Conservation (phyloP, 2,797 vertebrate species). For the Oreochromis grahami region DNA sequence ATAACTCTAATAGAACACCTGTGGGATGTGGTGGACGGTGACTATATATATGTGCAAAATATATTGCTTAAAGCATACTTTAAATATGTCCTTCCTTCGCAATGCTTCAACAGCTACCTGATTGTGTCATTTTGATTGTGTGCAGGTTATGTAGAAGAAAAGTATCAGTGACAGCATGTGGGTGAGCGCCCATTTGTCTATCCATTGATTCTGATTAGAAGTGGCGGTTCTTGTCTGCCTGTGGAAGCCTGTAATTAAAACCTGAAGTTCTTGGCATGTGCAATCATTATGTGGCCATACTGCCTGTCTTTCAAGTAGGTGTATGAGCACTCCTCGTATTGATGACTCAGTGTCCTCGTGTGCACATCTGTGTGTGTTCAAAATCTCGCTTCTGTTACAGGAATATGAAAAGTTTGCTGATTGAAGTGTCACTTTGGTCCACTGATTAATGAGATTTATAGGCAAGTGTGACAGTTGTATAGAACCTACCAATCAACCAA, state of each 20-base stretch:
- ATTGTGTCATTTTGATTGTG: constrained; percentile 31
- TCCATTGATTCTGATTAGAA: constrained; percentile 36
- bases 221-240: constrained; percentile 31
- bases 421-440: constrained; percentile 18
- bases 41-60: not conserved
- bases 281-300: not conserved
- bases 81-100: not conserved
- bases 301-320: not conserved
- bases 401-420: constrained; percentile 3
- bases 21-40: not conserved
- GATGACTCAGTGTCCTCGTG: not conserved
- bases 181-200: constrained; percentile 17
- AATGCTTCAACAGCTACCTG: constrained; percentile 9
- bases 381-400: not conserved
- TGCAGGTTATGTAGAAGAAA: not conserved
- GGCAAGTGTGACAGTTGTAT: not conserved
- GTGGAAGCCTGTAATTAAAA: constrained; percentile 51
- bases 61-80: not conserved
- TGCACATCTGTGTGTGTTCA: not conserved
- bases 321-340: not conserved
- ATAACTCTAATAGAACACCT: not conserved
- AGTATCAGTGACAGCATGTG: constrained; percentile 27
- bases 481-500: not conserved
- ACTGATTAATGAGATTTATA: constrained; percentile 33
- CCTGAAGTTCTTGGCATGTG: constrained; percentile 2